Evolutionary conservation across 1,140 invertebrate genomes (phyloP).

Genomic region (Radopholus similis): DNA sequence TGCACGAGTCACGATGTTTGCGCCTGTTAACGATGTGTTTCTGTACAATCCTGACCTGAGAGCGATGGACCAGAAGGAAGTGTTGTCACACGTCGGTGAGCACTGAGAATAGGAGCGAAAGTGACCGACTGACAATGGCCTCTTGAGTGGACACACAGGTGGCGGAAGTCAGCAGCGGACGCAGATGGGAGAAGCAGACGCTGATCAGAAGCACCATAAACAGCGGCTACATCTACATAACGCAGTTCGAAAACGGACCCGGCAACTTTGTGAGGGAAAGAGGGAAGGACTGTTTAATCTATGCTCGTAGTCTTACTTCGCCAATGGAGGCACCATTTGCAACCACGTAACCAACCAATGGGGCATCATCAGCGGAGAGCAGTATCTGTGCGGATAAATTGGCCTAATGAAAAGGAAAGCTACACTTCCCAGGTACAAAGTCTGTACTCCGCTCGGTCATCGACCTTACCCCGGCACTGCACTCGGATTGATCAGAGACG

Average conservation of each 20-base stretch:
- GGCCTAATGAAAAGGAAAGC: neutral
- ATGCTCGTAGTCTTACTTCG: constrained; percentile 52
- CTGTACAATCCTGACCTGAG: constrained; percentile 59
- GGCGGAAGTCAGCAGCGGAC: constrained; percentile 47
- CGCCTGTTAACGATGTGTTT: constrained; percentile 60
- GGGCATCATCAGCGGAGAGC: constrained; percentile 60
- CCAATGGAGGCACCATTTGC: constrained; percentile 53
- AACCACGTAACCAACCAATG: constrained; percentile 59
- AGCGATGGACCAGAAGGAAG: constrained; percentile 58
- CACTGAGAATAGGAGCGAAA: neutral
- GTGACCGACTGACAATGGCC: neutral
- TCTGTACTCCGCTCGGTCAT: constrained; percentile 59
- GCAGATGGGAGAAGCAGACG: constrained; percentile 58
- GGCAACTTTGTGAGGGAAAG: constrained; percentile 56
- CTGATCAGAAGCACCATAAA: constrained; percentile 58
- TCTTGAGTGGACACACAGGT: constrained; percentile 58
- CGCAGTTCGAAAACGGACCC: constrained; percentile 60
- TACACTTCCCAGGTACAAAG: constrained; percentile 29
- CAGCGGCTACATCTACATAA: constrained; percentile 58
- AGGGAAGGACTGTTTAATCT: neutral
- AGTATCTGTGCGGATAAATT: constrained; percentile 47
- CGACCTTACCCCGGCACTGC: constrained; percentile 59
- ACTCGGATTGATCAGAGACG: constrained; percentile 52
- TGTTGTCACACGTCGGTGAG: constrained; percentile 51
- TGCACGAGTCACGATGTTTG: constrained; percentile 57